These are phyloP conservation scores for Erynnis tages DNA, from an alignment of 2,888 invertebrate genomes.

Conservation along the genomic window DNA sequence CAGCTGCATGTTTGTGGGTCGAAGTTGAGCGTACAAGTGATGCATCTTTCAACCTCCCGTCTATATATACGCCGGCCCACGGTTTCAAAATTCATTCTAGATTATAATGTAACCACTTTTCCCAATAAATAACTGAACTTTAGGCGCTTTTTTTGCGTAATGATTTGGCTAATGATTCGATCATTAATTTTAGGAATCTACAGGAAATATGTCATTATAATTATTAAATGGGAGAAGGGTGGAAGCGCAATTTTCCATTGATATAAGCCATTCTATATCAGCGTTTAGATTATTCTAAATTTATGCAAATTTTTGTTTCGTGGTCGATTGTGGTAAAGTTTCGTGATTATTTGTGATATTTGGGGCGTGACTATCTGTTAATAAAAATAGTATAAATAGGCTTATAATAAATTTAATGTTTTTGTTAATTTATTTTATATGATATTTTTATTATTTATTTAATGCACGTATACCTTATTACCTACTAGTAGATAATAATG, in stretches of 20 bases:
- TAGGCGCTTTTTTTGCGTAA: slow-evolving; percentile 53
- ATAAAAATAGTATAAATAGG: too few species aligned
- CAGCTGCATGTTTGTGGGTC: slow-evolving; percentile 69
- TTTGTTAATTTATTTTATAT: too few species aligned
- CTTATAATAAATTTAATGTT: too few species aligned
- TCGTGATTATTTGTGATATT: too few species aligned
- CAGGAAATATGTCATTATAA: slow-evolving; percentile 22
- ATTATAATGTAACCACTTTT: slow-evolving; percentile 62
- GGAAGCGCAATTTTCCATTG: not conserved
- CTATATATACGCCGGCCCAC: slow-evolving; percentile 56
- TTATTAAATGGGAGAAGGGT: not conserved
- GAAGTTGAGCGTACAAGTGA: slow-evolving; percentile 69
- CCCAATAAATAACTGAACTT: slow-evolving; percentile 58
- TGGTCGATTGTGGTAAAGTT: too few species aligned
- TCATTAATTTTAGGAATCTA: slow-evolving; percentile 24
- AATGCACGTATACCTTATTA: too few species aligned
- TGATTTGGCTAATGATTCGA: slow-evolving; percentile 44
- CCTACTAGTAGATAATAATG: too few species aligned
- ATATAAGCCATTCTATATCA: too few species aligned
- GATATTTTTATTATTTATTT: too few species aligned
- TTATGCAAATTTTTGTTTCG: too few species aligned
- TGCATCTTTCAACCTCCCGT: slow-evolving; percentile 41
- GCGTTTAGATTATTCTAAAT: too few species aligned
- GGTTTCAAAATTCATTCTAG: slow-evolving; percentile 70
- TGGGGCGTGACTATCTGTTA: too few species aligned